Conservation (phyloP, 2,113 vertebrate genomes). For the Anoura caudifer region DNA sequence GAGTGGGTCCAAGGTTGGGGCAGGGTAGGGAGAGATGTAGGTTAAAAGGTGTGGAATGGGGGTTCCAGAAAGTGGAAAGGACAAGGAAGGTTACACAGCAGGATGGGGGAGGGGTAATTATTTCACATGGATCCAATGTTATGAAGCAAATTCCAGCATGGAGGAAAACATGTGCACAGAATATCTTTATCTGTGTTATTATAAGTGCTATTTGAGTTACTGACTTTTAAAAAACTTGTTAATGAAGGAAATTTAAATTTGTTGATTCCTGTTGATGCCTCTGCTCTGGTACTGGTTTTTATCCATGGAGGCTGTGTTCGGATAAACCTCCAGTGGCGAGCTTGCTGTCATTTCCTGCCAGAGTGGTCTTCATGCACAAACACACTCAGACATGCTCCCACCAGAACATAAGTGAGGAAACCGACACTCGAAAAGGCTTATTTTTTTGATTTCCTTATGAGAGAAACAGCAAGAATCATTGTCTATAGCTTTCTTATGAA, state of each 20-base stretch:
- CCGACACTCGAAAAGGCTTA: fast-evolving
- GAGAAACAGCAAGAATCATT: not conserved
- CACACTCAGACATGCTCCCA: fast-evolving
- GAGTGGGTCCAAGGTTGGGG: fast-evolving
- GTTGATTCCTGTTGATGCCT: fast-evolving
- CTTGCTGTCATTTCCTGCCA: fast-evolving
- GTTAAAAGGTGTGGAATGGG: fast-evolving
- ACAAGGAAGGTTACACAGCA: fast-evolving
- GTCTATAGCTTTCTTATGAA: fast-evolving
- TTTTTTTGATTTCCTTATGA: not conserved
- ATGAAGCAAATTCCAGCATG: not conserved
- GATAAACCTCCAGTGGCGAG: fast-evolving
- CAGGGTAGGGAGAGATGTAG: fast-evolving
- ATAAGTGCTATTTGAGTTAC: not conserved
- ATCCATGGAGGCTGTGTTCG: fast-evolving
- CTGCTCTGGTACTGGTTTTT: fast-evolving
- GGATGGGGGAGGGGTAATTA: too few species aligned
- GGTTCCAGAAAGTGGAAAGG: fast-evolving
- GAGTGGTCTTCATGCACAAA: fast-evolving
- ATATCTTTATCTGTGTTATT: fast-evolving
- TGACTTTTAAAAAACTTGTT: not conserved
- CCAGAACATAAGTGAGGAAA: not conserved
- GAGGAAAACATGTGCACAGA: fast-evolving
- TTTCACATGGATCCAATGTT: not conserved
- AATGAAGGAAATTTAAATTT: fast-evolving